These are phyloP conservation scores for Geococcyx californianus DNA, from an alignment of 2,113 vertebrate genomes.

Conservation along the genomic window DNA sequence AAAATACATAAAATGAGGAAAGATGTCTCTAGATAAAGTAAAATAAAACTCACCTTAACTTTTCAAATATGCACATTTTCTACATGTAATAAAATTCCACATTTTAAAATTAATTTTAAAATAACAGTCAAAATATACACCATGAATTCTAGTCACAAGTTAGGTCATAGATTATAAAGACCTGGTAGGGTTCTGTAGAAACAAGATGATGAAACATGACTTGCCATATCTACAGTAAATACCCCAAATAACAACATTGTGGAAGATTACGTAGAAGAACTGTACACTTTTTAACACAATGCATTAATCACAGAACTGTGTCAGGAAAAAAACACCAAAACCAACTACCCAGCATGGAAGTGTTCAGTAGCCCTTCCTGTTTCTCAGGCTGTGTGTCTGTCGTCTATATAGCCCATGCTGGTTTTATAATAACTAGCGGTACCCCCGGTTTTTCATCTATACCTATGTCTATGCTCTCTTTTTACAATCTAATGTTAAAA, in stretches of 20 bases:
- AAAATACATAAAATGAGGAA: background rate
- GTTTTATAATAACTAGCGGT: background rate
- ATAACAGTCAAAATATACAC: background rate
- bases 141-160: background rate
- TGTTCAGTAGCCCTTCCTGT: background rate
- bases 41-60: background rate
- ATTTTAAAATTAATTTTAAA: background rate
- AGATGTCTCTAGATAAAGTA: background rate
- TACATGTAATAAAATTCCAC: background rate
- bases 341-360: background rate
- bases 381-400: background rate
- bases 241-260: background rate
- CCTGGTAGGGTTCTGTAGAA: background rate
- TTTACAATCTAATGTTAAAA: conserved; percentile 11
- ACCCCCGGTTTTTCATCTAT: background rate
- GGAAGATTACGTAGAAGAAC: background rate
- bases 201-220: background rate
- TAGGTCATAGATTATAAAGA: background rate
- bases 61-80: background rate
- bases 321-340: background rate
- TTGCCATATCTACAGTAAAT: background rate
- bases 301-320: background rate
- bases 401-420: background rate
- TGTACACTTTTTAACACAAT: background rate
- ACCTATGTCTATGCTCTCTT: background rate